Evolutionary conservation across 2,888 invertebrate species (phyloP).

Genomic region (Rhaphigaster nebulosa): DNA sequence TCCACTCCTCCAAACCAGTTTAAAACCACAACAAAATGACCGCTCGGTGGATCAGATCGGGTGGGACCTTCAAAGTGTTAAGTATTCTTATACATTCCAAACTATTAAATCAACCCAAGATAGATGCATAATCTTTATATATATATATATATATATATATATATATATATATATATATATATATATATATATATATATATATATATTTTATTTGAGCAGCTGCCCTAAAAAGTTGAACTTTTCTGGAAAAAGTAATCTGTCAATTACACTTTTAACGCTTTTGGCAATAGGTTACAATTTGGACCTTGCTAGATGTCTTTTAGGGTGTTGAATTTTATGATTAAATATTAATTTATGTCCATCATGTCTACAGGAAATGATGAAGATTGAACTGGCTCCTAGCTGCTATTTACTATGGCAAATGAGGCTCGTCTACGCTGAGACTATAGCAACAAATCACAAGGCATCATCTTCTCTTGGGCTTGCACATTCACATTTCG

Average conservation of each 20-base stretch:
- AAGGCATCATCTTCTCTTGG: constrained; percentile 49
- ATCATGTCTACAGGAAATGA: constrained; percentile 71
- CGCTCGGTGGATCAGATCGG: too few species aligned
- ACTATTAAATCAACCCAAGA: too few species aligned
- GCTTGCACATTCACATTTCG: constrained; percentile 38
- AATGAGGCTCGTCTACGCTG: constrained; percentile 76
- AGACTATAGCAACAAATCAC: not conserved
- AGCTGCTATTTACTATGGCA: constrained; percentile 80
- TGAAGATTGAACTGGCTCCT: constrained; percentile 72
- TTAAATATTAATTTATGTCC: not conserved
- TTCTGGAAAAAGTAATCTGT: not conserved
- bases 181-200: too few species aligned
- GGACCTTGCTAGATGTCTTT: not conserved
- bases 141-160: too few species aligned
- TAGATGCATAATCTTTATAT: too few species aligned
- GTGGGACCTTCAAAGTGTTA: too few species aligned
- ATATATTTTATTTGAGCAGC: too few species aligned
- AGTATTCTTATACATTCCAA: too few species aligned
- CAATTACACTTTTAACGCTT: not conserved
- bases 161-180: too few species aligned
- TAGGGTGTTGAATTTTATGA: not conserved
- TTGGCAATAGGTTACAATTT: not conserved
- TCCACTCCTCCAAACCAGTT: too few species aligned
- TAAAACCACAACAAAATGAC: too few species aligned
- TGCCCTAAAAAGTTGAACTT: too few species aligned